These are phyloP conservation scores for Manis javanica DNA, from an alignment of 2,797 vertebrate species.

Conservation along the genomic window DNA sequence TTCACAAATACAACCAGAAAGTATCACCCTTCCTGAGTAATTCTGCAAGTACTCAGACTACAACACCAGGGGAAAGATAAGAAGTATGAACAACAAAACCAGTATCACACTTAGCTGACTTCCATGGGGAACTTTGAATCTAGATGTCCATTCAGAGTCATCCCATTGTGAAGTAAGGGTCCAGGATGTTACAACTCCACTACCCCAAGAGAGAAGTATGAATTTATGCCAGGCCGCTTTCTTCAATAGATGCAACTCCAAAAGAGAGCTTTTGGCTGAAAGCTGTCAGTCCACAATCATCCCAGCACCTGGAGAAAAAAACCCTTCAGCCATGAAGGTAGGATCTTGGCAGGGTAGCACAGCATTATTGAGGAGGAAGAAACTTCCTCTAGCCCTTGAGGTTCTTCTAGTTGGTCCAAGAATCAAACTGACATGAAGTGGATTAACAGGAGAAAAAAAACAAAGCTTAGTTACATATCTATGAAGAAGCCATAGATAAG, in stretches of 20 bases:
- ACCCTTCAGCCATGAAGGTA: background rate
- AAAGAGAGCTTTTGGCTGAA: background rate
- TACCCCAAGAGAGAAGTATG: background rate
- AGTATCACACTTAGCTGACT: background rate
- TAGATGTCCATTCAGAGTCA: background rate
- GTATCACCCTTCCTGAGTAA: background rate
- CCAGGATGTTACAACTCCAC: background rate
- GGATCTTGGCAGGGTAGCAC: background rate
- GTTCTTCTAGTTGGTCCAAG: too few species aligned
- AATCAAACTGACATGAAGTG: too few species aligned
- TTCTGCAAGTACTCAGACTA: background rate
- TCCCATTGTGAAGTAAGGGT: background rate
- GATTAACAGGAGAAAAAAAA: too few species aligned
- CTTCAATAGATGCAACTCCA: background rate
- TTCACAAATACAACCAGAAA: slow-evolving; percentile 1
- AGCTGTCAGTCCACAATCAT: background rate
- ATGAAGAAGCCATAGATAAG: too few species aligned
- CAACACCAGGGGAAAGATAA: background rate
- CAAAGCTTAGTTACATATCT: too few species aligned
- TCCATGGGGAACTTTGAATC: background rate
- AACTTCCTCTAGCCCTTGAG: too few species aligned
- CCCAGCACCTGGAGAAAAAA: background rate
- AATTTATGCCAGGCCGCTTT: background rate
- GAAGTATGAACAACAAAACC: background rate
- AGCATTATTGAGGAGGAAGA: background rate